Conservation (phyloP, 2,113 vertebrate species). For the Thermophis baileyi region DNA sequence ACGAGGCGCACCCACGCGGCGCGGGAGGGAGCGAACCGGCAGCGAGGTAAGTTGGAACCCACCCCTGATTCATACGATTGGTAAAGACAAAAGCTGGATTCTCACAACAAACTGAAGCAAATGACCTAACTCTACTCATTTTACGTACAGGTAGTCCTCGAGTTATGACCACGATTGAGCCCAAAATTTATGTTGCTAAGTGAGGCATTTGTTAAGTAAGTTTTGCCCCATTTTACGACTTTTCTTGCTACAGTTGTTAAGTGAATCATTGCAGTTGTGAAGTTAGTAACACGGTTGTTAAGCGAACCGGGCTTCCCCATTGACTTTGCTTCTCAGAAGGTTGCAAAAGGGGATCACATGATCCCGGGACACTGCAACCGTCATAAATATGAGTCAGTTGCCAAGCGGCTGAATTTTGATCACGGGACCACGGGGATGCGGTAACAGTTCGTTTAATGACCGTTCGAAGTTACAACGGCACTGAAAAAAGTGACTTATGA, state of each 20-base stretch:
- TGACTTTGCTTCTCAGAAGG: background rate
- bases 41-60: no score
- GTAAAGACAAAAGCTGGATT: no score
- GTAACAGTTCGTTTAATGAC: background rate
- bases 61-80: no score
- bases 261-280: no score
- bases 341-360: background rate
- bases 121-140: no score
- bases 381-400: background rate
- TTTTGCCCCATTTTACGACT: background rate
- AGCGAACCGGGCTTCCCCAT: background rate
- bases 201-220: background rate
- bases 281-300: background rate
- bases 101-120: no score
- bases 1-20: no score
- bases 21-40: no score
- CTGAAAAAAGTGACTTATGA: no score
- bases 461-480: no score
- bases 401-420: background rate
- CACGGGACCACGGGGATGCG: accelerated
- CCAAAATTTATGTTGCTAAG: background rate
- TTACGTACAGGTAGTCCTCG: no score
- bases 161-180: background rate
- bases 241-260: background rate
- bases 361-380: background rate